These are phyloP conservation scores for Polypterus senegalus DNA, from an alignment of 2,113 vertebrate species.

Conservation along the genomic window DNA sequence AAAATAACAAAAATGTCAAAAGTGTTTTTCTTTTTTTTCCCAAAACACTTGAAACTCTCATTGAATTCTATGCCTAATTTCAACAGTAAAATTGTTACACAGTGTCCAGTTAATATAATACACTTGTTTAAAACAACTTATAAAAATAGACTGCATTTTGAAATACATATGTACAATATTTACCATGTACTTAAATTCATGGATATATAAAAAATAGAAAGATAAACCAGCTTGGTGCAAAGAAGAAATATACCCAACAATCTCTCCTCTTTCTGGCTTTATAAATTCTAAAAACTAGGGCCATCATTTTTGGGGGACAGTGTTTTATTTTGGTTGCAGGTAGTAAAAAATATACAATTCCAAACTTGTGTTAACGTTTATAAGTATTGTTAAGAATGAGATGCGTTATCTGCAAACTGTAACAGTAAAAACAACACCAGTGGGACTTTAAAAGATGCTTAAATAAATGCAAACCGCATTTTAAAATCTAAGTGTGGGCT, in stretches of 20 bases:
- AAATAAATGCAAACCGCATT: too few relatives aligned
- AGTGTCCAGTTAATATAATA: slow-evolving; percentile 53
- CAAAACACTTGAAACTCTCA: slow-evolving; percentile 37
- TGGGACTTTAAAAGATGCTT: too few relatives aligned
- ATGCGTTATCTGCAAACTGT: too few relatives aligned
- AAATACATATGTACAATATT: slow-evolving; percentile 76
- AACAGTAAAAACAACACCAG: too few relatives aligned
- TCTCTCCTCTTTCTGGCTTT: slow-evolving; percentile 5
- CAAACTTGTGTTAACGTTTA: too few relatives aligned
- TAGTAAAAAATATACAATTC: too few relatives aligned
- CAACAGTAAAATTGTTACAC: slow-evolving; percentile 52
- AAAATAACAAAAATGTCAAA: slow-evolving; percentile 26
- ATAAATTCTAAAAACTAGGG: slow-evolving; percentile 3
- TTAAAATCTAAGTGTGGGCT: too few relatives aligned
- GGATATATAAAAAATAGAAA: slow-evolving; percentile 14
- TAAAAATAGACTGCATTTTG: slow-evolving; percentile 82
- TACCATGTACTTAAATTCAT: slow-evolving; percentile 46
- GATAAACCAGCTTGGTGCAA: background rate
- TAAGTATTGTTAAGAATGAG: too few relatives aligned
- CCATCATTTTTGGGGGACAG: slow-evolving; percentile 17
- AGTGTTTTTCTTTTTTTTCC: slow-evolving; percentile 29
- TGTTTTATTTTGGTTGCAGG: background rate
- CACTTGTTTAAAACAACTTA: slow-evolving; percentile 65
- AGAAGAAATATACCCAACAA: slow-evolving; percentile 6
- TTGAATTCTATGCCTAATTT: slow-evolving; percentile 33